A percentile compares a stretch with the other conserved stretches of the same genome.
phyloP scores from a whole-genome alignment of 2,113 vertebrate species.

The Equus przewalskii region DNA sequence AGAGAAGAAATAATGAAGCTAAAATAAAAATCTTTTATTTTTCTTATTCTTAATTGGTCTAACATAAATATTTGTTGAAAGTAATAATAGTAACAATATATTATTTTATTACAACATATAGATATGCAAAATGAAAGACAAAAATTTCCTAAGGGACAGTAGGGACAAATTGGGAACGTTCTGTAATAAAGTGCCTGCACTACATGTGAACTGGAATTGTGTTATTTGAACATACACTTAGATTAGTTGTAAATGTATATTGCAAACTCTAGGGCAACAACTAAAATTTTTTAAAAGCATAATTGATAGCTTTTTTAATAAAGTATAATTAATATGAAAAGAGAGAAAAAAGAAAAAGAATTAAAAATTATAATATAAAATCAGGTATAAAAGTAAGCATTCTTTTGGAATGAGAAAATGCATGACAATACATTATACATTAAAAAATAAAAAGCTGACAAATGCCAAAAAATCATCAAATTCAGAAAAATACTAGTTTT shows the following conservation, averaged over 20 bases:
- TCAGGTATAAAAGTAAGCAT: not conserved
- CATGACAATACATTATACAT: not conserved
- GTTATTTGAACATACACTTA: not conserved
- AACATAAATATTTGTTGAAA: too few species aligned
- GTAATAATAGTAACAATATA: too few species aligned
- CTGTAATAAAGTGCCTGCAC: not conserved
- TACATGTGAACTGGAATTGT: not conserved
- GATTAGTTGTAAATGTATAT: not conserved
- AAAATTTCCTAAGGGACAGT: not conserved
- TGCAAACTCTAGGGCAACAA: not conserved
- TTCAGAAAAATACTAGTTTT: not conserved
- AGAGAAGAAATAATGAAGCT: too few species aligned
- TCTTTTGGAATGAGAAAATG: not conserved
- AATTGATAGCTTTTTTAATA: not conserved
- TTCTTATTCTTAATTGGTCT: too few species aligned
- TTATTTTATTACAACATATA: too few species aligned
- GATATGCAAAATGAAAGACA: too few species aligned
- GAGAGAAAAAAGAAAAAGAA: not conserved
- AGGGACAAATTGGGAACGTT: not conserved
- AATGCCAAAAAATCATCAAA: not conserved
- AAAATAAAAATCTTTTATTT: too few species aligned
- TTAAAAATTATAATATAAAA: not conserved
- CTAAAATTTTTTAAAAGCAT: not conserved
- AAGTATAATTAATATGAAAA: not conserved
- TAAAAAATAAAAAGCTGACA: not conserved